Percentiles rank a stretch among this genome's conserved stretches.
Evolutionary conservation across 1,140 invertebrate species (phyloP).

Genomic region (Cecropterus lyciades): DNA sequence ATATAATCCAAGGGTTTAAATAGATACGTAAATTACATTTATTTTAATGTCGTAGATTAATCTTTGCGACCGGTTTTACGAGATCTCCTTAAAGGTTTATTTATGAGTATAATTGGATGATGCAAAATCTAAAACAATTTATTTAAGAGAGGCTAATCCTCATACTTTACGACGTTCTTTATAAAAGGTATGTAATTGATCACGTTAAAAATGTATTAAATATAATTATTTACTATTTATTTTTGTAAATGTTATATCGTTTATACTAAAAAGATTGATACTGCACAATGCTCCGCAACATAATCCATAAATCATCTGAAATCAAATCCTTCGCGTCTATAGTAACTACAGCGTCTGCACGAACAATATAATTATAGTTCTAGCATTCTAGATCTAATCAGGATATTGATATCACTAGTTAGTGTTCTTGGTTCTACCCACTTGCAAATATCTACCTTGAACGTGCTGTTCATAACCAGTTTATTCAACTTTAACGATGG

Average conservation of each 20-base stretch:
- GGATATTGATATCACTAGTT: neutral
- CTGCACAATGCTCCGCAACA: neutral
- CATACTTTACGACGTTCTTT: no score
- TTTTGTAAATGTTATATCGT: no score
- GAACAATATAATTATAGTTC: neutral
- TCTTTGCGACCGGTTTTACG: neutral
- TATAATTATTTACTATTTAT: no score
- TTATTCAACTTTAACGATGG: neutral
- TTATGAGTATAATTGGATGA: no score
- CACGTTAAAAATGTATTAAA: no score
- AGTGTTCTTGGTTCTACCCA: neutral
- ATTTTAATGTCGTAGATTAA: conserved; percentile 23
- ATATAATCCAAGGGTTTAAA: conserved; percentile 26
- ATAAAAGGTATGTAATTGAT: no score
- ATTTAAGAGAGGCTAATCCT: no score
- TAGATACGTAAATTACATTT: conserved; percentile 1
- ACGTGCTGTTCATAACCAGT: neutral
- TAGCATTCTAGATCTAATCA: neutral
- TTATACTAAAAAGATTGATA: no score
- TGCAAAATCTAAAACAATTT: no score
- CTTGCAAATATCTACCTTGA: neutral
- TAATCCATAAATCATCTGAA: neutral
- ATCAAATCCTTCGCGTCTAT: neutral
- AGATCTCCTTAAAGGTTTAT: neutral
- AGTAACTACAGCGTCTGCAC: neutral